phyloP scores from a whole-genome alignment of 2,888 invertebrate genomes.

The Protophormia terraenovae region DNA sequence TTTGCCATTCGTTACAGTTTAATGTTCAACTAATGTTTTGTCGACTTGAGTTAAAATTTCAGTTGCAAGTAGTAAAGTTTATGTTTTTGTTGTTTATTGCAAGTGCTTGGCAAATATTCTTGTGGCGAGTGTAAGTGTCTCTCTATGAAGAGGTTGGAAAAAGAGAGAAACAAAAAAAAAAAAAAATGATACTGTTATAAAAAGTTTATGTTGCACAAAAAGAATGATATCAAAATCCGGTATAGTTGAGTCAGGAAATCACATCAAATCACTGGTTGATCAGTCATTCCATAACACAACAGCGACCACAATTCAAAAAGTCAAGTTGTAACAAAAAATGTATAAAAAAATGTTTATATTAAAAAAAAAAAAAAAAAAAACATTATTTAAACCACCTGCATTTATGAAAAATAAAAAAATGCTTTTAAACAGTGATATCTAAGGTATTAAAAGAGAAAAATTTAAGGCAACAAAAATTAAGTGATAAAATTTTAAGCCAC shows the following conservation, averaged over 20 bases:
- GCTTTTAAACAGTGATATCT: slow-evolving; percentile 21
- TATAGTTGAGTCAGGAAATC: slow-evolving; percentile 76
- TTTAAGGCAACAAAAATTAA: no score
- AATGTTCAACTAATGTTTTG: slow-evolving; percentile 59
- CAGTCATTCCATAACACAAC: slow-evolving; percentile 70
- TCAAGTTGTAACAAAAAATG: slow-evolving; percentile 13
- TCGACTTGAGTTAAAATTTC: slow-evolving; percentile 27
- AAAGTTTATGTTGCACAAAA: slow-evolving; percentile 19
- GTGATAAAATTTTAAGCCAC: no score
- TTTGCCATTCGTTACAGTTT: slow-evolving; percentile 72
- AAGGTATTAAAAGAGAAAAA: neutral
- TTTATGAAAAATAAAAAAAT: slow-evolving; percentile 42
- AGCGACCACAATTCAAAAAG: slow-evolving; percentile 55
- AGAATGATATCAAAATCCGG: slow-evolving; percentile 68
- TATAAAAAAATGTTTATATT: neutral
- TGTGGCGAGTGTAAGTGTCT: slow-evolving; percentile 57
- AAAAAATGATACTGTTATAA: slow-evolving; percentile 53
- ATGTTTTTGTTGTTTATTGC: no score
- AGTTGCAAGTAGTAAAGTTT: neutral
- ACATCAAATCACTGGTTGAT: slow-evolving; percentile 75
- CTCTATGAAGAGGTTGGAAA: slow-evolving; percentile 15
- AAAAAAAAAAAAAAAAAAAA: slow-evolving; percentile 27
- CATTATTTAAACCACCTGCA: slow-evolving; percentile 74
- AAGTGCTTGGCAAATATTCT: slow-evolving; percentile 53
- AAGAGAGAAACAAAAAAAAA: neutral